Conservation (phyloP, 2,113 vertebrate species). For the Nymphicus hollandicus region DNA sequence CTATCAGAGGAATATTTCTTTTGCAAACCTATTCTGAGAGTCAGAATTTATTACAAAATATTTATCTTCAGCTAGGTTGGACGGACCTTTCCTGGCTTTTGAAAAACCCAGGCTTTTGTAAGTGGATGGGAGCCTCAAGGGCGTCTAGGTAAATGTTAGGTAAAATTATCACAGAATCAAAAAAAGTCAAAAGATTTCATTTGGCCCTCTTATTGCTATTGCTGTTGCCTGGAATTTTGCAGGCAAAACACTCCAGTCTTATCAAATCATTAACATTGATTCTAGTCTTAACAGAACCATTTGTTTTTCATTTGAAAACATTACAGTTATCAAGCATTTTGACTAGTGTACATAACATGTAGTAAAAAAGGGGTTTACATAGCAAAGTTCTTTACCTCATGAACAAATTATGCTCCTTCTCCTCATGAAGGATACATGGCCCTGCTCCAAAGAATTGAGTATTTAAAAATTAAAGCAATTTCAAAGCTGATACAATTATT, state of each 20-base stretch:
- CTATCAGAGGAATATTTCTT: neutral
- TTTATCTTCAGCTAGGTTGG: neutral
- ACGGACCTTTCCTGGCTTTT: neutral
- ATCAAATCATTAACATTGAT: conserved; percentile 24
- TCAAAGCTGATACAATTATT: conserved; percentile 35
- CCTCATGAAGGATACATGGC: conserved; percentile 42
- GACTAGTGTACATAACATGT: neutral
- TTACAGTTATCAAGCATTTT: neutral
- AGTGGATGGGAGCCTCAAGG: neutral
- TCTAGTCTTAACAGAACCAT: conserved; percentile 4
- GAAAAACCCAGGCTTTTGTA: conserved; percentile 11
- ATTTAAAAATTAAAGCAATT: conserved; percentile 37
- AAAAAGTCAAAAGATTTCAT: neutral
- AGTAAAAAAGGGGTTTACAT: conserved; percentile 25
- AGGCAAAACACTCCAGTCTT: conserved; percentile 20
- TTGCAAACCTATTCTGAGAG: neutral
- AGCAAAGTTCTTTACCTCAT: conserved; percentile 10
- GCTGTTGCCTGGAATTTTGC: neutral
- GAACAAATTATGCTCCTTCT: conserved; percentile 16
- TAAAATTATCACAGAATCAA: conserved; percentile 5
- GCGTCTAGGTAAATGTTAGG: conserved; percentile 2
- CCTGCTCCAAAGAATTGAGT: conserved; percentile 38
- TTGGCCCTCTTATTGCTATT: neutral
- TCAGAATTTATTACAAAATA: neutral
- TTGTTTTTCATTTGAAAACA: conserved; percentile 29